These are phyloP conservation scores for Phalacrocorax carbo DNA, from an alignment of 2,113 vertebrate genomes.

Conservation along the genomic window DNA sequence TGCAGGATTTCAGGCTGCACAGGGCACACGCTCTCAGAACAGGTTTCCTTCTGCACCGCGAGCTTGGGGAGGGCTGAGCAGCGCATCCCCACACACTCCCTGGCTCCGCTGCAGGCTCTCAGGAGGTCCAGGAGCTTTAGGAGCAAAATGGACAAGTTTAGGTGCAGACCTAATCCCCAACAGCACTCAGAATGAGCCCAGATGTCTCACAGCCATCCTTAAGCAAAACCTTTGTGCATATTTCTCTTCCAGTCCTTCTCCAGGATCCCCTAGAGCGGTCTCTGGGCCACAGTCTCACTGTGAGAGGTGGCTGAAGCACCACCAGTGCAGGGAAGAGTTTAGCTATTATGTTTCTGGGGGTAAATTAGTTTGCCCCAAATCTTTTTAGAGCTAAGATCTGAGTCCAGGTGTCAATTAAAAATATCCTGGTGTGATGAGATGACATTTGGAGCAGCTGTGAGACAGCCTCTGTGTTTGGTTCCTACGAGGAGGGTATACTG, in stretches of 20 bases:
- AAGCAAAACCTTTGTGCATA: background rate
- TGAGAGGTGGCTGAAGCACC: background rate
- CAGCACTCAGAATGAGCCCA: background rate
- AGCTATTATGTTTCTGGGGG: background rate
- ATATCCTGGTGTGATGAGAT: background rate
- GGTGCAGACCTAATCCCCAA: background rate
- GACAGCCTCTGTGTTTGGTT: background rate
- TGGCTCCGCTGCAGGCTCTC: background rate
- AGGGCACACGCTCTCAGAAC: rapidly evolving
- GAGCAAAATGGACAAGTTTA: background rate
- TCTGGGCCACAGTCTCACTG: background rate
- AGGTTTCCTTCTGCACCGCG: background rate
- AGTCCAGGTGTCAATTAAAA: background rate
- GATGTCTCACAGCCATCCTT: background rate
- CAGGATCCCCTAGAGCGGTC: background rate
- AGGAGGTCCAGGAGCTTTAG: background rate
- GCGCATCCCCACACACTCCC: background rate
- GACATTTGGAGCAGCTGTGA: background rate
- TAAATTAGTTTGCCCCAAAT: background rate
- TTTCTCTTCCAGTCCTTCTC: background rate
- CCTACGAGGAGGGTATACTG: background rate
- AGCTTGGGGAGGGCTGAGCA: rapidly evolving
- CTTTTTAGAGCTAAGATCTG: background rate
- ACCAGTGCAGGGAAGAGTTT: background rate
- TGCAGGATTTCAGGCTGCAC: too few species aligned